Conservation (phyloP, 1,140 invertebrate species). For the Bombus fervidus region DNA sequence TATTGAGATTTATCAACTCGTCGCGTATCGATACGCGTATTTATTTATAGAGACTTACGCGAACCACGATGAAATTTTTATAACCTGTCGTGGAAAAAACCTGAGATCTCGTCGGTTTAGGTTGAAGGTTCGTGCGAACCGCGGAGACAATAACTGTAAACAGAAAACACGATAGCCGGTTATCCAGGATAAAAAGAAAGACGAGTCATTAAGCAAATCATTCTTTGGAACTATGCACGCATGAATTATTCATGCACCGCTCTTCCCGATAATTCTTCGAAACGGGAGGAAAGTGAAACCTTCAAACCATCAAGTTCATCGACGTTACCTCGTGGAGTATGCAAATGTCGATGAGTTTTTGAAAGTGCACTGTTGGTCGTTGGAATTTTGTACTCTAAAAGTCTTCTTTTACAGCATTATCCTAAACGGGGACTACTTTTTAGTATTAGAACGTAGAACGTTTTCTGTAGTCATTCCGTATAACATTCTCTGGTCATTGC, state of each 20-base stretch:
- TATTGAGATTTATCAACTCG: too few relatives aligned
- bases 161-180: slow-evolving; percentile 28
- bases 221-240: slow-evolving; percentile 65
- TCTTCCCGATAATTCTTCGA: slow-evolving; percentile 63
- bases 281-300: slow-evolving; percentile 64
- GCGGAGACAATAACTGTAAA: slow-evolving; percentile 50
- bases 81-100: too few relatives aligned
- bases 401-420: too few relatives aligned
- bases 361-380: neutral
- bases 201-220: slow-evolving; percentile 63
- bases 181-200: slow-evolving; percentile 39
- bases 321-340: slow-evolving; percentile 27
- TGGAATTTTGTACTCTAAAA: too few relatives aligned
- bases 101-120: neutral
- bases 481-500: too few relatives aligned
- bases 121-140: slow-evolving; percentile 51
- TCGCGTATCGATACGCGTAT: neutral
- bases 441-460: too few relatives aligned
- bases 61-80: neutral
- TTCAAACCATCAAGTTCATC: slow-evolving; percentile 61
- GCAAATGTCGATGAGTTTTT: neutral
- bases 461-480: too few relatives aligned
- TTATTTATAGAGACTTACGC: neutral
- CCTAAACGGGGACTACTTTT: too few relatives aligned
- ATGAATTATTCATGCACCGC: slow-evolving; percentile 67